Percentiles rank a stretch among this genome's conserved stretches.
phyloP scores from a whole-genome alignment of 2,888 invertebrate species.

The Apoda limacodes region DNA sequence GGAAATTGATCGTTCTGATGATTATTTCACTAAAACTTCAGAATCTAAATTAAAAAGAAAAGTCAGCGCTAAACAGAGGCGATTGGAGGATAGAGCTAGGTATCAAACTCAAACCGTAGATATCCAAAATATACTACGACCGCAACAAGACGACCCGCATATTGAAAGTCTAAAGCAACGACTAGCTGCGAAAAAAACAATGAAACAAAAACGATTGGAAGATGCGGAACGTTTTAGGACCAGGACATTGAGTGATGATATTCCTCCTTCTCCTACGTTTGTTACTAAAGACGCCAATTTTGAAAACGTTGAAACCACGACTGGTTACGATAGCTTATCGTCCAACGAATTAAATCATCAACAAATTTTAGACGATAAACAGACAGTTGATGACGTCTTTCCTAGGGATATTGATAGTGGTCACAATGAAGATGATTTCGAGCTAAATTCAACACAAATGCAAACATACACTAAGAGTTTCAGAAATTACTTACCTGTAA shows the following conservation, averaged over 20 bases:
- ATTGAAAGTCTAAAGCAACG: conserved; percentile 50
- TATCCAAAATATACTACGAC: conserved; percentile 35
- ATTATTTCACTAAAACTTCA: conserved; percentile 41
- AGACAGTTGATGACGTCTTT: conserved; percentile 38
- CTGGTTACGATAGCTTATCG: conserved; percentile 58
- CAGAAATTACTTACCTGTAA: conserved; percentile 57
- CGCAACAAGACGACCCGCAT: conserved; percentile 36
- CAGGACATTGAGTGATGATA: conserved; percentile 72
- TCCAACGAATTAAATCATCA: conserved; percentile 55
- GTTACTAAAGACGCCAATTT: conserved; percentile 55
- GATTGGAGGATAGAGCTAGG: conserved; percentile 75
- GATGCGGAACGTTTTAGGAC: conserved; percentile 82
- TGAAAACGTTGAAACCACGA: conserved; percentile 58
- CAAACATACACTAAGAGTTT: conserved; percentile 70
- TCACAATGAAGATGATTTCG: conserved; percentile 79
- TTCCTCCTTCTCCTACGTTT: conserved; percentile 61
- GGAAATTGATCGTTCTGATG: conserved; percentile 51
- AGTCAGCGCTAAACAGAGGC: conserved; percentile 73
- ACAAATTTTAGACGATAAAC: conserved; percentile 38
- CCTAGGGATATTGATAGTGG: conserved; percentile 72
- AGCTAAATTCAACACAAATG: conserved; percentile 70
- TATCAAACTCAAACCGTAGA: conserved; percentile 76
- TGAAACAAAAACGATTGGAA: conserved; percentile 70
- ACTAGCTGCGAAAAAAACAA: conserved; percentile 55
- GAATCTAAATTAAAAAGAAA: conserved; percentile 46